Percentiles rank a stretch among this genome's conserved stretches.
These are phyloP conservation scores for Stenichneumon culpator DNA, from an alignment of 2,888 invertebrate genomes.

Conservation along the genomic window DNA sequence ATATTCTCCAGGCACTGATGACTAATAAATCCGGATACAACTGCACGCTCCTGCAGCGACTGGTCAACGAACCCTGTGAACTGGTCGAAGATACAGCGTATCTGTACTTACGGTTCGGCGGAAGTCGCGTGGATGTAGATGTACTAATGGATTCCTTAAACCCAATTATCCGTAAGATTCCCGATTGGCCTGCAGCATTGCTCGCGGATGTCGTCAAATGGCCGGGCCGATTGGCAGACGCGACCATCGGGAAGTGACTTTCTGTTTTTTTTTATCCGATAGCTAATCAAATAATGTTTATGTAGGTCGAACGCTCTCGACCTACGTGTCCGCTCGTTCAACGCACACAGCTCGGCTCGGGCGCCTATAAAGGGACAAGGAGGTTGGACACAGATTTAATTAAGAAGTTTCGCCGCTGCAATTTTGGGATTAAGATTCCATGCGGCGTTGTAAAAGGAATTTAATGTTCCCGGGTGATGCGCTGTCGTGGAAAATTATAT, in stretches of 20 bases:
- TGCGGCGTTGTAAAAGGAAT: not conserved
- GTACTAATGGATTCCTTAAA: slow-evolving; percentile 20
- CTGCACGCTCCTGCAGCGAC: slow-evolving; percentile 25
- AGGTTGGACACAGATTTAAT: slow-evolving; percentile 9
- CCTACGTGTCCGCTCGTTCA: not conserved
- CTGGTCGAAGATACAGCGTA: not conserved
- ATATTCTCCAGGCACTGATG: slow-evolving; percentile 26
- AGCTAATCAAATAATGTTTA: not conserved
- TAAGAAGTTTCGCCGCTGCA: not conserved
- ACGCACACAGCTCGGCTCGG: not conserved
- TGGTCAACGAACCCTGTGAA: slow-evolving; percentile 12
- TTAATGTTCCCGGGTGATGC: not conserved
- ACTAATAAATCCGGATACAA: slow-evolving; percentile 49
- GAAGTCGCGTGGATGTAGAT: not conserved
- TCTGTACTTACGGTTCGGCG: not conserved
- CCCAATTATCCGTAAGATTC: slow-evolving; percentile 21
- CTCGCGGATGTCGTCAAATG: slow-evolving; percentile 4
- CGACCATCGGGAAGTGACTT: not conserved
- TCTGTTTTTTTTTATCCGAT: not conserved
- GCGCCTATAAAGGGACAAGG: not conserved
- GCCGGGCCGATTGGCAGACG: slow-evolving; percentile 3
- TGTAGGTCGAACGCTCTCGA: not conserved
- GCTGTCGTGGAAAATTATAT: not conserved
- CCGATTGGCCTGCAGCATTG: not conserved
- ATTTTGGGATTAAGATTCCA: not conserved